Evolutionary conservation across 2,888 invertebrate genomes (phyloP).

Genomic region (Orthonychiurus folsomi): DNA sequence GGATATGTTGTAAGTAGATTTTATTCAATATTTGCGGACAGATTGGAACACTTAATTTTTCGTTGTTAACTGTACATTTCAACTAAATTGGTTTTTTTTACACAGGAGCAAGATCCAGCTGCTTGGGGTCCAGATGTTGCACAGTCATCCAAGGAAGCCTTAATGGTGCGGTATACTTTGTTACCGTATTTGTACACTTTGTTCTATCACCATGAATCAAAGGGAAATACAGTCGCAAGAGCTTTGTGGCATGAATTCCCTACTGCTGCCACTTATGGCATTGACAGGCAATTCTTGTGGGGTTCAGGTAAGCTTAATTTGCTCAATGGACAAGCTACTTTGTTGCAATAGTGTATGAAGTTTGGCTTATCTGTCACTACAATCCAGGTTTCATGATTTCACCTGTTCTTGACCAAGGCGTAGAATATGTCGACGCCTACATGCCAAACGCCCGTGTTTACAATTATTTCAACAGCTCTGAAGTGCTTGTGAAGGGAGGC

Average conservation of each 20-base stretch:
- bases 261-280: slow-evolving; percentile 54
- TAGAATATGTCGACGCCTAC: slow-evolving; percentile 49
- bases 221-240: slow-evolving; percentile 64
- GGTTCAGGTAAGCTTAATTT: slow-evolving; percentile 50
- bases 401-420: slow-evolving; percentile 55
- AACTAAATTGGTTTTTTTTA: not conserved
- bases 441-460: slow-evolving; percentile 62
- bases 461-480: slow-evolving; percentile 47
- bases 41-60: too few relatives aligned
- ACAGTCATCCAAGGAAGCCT: slow-evolving; percentile 55
- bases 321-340: not conserved
- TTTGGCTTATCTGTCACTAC: too few relatives aligned
- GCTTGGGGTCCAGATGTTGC: slow-evolving; percentile 60
- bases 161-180: slow-evolving; percentile 60
- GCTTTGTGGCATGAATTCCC: slow-evolving; percentile 56
- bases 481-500: slow-evolving; percentile 50
- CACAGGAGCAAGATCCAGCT: slow-evolving; percentile 74
- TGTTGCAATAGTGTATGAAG: slow-evolving; percentile 1
- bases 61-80: not conserved
- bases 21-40: too few relatives aligned
- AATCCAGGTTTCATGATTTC: slow-evolving; percentile 58
- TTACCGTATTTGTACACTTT: slow-evolving; percentile 65
- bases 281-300: slow-evolving; percentile 71
- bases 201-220: slow-evolving; percentile 53
- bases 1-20: not conserved